Conservation (phyloP, 2,888 invertebrate species). For the Aphodius sticticus region DNA sequence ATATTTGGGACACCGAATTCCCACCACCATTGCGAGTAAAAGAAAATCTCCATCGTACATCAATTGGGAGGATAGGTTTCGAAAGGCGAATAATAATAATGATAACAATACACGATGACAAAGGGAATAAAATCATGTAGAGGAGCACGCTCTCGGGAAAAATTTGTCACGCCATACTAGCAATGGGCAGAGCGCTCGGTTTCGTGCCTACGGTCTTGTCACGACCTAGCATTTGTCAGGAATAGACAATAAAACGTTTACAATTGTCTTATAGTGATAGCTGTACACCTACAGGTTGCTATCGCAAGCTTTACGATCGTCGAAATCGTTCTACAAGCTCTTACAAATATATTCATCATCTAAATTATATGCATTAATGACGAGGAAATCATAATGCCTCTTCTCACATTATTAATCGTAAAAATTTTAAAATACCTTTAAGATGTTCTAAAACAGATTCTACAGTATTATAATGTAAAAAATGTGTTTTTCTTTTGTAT, state of each 20-base stretch:
- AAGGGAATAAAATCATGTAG: slow-evolving; percentile 4
- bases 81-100: slow-evolving; percentile 4
- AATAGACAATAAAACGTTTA: slow-evolving; percentile 4
- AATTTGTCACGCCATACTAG: not conserved
- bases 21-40: not conserved
- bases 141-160: not conserved
- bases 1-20: too few relatives aligned
- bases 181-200: not conserved
- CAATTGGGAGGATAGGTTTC: not conserved
- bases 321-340: not conserved
- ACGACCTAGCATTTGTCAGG: slow-evolving; percentile 4
- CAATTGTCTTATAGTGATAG: not conserved
- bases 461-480: too few relatives aligned
- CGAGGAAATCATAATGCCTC: too few relatives aligned
- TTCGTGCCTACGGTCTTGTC: not conserved
- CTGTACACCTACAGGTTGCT: not conserved
- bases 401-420: too few relatives aligned
- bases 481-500: too few relatives aligned
- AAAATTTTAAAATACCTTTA: too few relatives aligned
- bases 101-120: not conserved
- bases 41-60: not conserved
- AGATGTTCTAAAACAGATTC: too few relatives aligned
- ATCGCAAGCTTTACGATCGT: not conserved
- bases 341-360: too few relatives aligned
- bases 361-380: too few relatives aligned